Evolutionary conservation across 53 echinoderm and acorn worm genomes (phyloP), one percentile per base, ranked within the genome.

Genomic region (Henricia sp.): DNA sequence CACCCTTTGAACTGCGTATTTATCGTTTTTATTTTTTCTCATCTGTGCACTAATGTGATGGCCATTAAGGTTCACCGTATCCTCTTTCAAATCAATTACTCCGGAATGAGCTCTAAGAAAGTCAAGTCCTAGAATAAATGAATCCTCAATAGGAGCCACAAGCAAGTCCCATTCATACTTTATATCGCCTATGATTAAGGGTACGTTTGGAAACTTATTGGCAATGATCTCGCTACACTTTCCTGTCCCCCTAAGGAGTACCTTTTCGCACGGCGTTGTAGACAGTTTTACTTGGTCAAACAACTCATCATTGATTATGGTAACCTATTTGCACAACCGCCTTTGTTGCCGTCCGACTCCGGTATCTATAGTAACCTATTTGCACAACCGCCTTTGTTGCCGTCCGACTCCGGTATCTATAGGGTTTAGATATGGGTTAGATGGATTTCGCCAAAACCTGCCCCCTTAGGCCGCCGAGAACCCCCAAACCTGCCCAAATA

Each of bases 121-220:
- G 35, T 64, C 34, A 34, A 64, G 36, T 3, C 64, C 64, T 9
- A 64, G 35, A 11, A 64, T 64, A 59, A 16, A 12, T 48, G 48
- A 48, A 48, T 48, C 48, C 16, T 9, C 16, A n/a, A n/a, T n/a
- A 39, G 75, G 75, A 39, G 75, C 75, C 41, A 72, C 51, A 3
- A 72, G 52, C 36, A 52, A 52, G 52, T 51, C 72, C 72, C 72
- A 72, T 34, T 32, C 0, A 3, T 72, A 72, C 34, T 17, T 52
- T 52, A 33, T 51, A 59, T 21, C 8, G 12, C 59, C 59, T 25
- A 59, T 59, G 2, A 25, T 21, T 27, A 59, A 27, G 1, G 26
- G 59, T 12, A 59, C 59, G 26, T 27, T 6, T 1, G 28, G 24
- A 59, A 59, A 11, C 28, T 2, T 59, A 25, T 2, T 59, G 23